Percentiles rank a stretch among this genome's conserved stretches.
Evolutionary conservation across 1,140 invertebrate genomes (phyloP).

Genomic region (Bombus impatiens): DNA sequence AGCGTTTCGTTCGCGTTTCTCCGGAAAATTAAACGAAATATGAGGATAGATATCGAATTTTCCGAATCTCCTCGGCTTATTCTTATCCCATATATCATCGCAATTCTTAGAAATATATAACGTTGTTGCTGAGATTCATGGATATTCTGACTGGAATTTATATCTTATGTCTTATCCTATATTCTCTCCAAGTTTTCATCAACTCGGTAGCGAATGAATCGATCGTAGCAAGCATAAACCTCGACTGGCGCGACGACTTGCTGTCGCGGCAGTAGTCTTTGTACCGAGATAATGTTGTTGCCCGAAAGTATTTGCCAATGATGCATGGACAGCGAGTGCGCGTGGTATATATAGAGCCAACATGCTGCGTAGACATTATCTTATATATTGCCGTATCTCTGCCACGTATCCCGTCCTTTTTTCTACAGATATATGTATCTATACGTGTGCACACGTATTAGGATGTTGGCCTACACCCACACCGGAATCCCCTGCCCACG

Average conservation of each 20-base stretch:
- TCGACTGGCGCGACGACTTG: slow-evolving; percentile 3
- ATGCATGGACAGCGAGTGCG: slow-evolving; percentile 54
- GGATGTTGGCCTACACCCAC: not conserved
- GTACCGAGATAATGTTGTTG: slow-evolving; percentile 6
- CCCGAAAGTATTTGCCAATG: slow-evolving; percentile 55
- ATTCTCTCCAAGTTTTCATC: not conserved
- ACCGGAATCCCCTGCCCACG: not conserved
- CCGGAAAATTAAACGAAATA: slow-evolving; percentile 10
- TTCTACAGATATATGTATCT: not conserved
- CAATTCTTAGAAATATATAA: not conserved
- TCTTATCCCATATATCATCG: not conserved
- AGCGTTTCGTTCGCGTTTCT: not conserved
- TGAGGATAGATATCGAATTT: not conserved
- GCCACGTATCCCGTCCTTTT: slow-evolving; percentile 41
- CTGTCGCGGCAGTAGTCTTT: slow-evolving; percentile 50
- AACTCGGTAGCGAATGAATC: not conserved
- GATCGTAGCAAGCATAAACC: slow-evolving; percentile 29
- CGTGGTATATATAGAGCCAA: slow-evolving; percentile 54
- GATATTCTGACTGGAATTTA: not conserved
- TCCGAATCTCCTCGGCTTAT: not conserved
- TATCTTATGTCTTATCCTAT: too few species aligned
- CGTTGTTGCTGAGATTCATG: not conserved
- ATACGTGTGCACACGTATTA: not conserved
- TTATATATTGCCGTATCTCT: slow-evolving; percentile 55
- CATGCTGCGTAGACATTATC: slow-evolving; percentile 55